phyloP scores from a whole-genome alignment of 2,888 invertebrate species.

The Hypomecis punctinalis region DNA sequence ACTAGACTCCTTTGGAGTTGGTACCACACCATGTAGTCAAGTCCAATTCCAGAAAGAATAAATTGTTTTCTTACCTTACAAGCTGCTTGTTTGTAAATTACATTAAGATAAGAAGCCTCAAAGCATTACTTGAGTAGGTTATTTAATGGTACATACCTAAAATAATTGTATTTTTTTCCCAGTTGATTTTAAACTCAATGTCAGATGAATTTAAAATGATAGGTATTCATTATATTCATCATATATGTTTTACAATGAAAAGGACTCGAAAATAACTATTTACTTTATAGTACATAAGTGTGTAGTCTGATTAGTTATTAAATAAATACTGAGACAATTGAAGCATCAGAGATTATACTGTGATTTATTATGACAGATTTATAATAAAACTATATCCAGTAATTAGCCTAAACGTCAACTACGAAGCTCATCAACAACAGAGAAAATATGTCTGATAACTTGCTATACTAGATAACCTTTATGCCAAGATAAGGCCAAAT shows the following conservation, averaged over 20 bases:
- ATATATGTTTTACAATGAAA: no score
- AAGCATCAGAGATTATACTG: slow-evolving; percentile 1
- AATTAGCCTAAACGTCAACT: slow-evolving; percentile 22
- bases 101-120: neutral
- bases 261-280: neutral
- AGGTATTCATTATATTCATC: no score
- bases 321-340: slow-evolving; percentile 1
- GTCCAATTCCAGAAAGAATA: neutral
- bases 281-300: neutral
- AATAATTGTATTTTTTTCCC: neutral
- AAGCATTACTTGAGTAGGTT: no score
- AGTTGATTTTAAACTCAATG: neutral
- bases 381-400: slow-evolving; percentile 26
- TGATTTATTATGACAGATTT: slow-evolving; percentile 24
- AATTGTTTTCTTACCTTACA: slow-evolving; percentile 6
- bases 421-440: slow-evolving; percentile 46
- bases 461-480: slow-evolving; percentile 63
- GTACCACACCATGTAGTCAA: neutral
- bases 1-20: no score
- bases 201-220: neutral
- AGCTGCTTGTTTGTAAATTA: neutral
- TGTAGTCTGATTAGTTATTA: neutral
- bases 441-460: slow-evolving; percentile 65
- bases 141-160: neutral
- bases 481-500: slow-evolving; percentile 59